These are phyloP conservation scores for Peromyscus melanophrys DNA, from an alignment of 2,797 vertebrate genomes.

Conservation along the genomic window DNA sequence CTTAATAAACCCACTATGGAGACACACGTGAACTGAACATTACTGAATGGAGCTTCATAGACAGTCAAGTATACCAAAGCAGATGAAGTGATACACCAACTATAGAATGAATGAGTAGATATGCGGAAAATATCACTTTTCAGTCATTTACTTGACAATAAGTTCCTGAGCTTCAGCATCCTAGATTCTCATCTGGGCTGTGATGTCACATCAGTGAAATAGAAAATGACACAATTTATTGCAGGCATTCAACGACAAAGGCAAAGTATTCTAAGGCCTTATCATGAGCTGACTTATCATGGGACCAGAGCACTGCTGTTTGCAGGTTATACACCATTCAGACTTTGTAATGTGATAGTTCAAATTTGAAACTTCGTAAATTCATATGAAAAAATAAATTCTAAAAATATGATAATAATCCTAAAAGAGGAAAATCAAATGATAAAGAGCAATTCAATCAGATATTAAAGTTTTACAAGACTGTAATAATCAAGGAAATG, in stretches of 20 bases:
- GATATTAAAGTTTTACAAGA: slow-evolving; percentile 19
- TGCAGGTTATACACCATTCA: neutral
- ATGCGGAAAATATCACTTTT: neutral
- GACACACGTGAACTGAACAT: slow-evolving; percentile 7
- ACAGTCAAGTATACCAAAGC: neutral
- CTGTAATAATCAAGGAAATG: neutral
- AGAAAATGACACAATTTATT: neutral
- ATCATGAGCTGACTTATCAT: neutral
- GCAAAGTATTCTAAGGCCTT: neutral
- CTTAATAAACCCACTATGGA: neutral
- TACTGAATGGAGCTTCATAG: neutral
- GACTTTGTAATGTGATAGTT: neutral
- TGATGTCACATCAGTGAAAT: neutral
- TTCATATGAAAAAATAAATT: slow-evolving; percentile 30
- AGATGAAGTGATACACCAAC: neutral
- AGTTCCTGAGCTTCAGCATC: neutral
- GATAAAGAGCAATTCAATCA: neutral
- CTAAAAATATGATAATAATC: slow-evolving; percentile 7
- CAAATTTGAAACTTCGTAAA: slow-evolving; percentile 5
- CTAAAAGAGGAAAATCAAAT: slow-evolving; percentile 28
- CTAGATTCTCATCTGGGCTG: neutral
- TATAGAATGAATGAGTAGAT: neutral
- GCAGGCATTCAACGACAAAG: neutral
- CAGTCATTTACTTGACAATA: neutral
- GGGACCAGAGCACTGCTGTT: too few relatives aligned